Base-by-base conservation (phyloP, 2,888 invertebrate species). In the Malachius bipustulatus region DNA sequence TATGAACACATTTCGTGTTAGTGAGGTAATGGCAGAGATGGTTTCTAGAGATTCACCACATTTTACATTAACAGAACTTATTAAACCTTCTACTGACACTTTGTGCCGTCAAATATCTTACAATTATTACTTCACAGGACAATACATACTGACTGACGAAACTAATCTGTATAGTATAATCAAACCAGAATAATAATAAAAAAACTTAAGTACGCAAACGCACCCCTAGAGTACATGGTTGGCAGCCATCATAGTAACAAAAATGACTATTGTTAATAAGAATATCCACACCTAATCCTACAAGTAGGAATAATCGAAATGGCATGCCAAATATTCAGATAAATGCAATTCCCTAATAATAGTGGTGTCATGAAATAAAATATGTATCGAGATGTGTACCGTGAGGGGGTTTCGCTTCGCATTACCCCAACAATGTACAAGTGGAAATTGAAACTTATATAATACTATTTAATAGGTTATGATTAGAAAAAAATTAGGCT, bases 11-110 rank as follows among this genome's bases (percentile, higher is more conserved):
- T 47, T 40, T 54, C 55, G 47, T 49, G 52, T 55, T 53, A 50
- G 51, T 51, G 52, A 56, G 57, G 55, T 56, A 56, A 56, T 57
- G 59, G 57, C 59, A 59, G 56, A 56, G 54, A 53, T 51, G 50
- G 50, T 46, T 54, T 47, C 47, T 48, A 47, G 52, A 56, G 55
- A 57, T 57, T 58, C 55, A 52, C 52, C 52, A 50, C 50, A 51
- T 51, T 52, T 51, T 51, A 49, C 47, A 47, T 46, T 48, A 53
- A 54, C 49, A 49, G 44, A 53, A 49, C 14, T 31, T 14, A 14
- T 9, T 14, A 9, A 14, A 9, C 11, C 11, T 9, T 11, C 6
- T 11, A 31, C 8, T 9, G 14, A 8, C 6, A 30, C 33, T 28
- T 26, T 39, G 26, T 30, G 38, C 30, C 34, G 32, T 41, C 26